phyloP scores from a whole-genome alignment of 2,888 invertebrate species.

The Drosophila buzzatii region DNA sequence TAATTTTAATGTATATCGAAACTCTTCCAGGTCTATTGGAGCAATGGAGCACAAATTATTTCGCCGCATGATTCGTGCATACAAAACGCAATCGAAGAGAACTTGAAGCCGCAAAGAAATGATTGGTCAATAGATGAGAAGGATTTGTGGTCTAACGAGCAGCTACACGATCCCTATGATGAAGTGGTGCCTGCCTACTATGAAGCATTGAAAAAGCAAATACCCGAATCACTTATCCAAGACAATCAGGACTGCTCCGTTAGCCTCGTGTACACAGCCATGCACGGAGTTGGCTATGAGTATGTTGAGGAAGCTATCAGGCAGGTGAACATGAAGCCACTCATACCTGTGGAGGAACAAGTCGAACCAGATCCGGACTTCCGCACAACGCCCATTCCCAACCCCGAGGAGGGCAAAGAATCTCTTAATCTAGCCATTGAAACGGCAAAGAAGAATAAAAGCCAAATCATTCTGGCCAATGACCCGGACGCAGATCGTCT shows the following conservation, averaged over 20 bases:
- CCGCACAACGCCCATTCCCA: constrained; percentile 98
- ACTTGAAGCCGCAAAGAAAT: constrained; percentile 90
- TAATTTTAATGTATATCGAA: background rate
- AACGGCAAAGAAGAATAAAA: constrained; percentile 90
- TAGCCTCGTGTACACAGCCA: constrained; percentile 95
- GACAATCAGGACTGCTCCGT: constrained; percentile 87
- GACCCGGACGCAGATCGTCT: constrained; percentile 99
- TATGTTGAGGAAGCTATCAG: constrained; percentile 92
- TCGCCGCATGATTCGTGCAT: constrained; percentile 96
- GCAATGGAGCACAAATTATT: constrained; percentile 97
- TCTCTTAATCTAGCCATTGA: constrained; percentile 91
- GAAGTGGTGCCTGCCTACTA: constrained; percentile 90
- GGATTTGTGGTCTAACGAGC: constrained; percentile 86
- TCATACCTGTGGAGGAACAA: constrained; percentile 87
- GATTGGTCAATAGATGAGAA: constrained; percentile 90
- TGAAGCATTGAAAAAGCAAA: constrained; percentile 86
- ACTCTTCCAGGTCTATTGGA: constrained; percentile 91
- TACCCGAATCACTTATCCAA: constrained; percentile 86
- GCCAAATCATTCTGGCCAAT: constrained; percentile 94
- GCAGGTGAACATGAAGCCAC: constrained; percentile 89
- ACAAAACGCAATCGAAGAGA: constrained; percentile 90
- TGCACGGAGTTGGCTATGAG: constrained; percentile 98
- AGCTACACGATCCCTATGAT: constrained; percentile 89
- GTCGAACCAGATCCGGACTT: constrained; percentile 97
- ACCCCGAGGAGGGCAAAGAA: constrained; percentile 97